Conservation (phyloP, 2,113 vertebrate species). For the Zingel zingel region DNA sequence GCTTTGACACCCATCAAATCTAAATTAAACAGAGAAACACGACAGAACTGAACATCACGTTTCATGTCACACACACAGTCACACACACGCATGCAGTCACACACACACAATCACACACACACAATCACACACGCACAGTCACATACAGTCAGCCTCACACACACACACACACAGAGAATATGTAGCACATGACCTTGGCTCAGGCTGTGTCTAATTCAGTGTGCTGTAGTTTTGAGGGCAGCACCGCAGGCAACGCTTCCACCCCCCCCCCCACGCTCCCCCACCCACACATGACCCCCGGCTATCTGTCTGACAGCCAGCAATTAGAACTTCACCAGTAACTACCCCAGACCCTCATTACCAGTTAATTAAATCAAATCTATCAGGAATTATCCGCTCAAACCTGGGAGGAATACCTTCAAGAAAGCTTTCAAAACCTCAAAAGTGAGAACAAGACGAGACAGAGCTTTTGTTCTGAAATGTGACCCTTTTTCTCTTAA, state of each 20-base stretch:
- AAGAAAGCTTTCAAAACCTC: constrained; percentile 9
- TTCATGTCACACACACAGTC: background rate
- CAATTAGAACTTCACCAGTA: constrained; percentile 84
- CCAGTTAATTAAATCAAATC: constrained; percentile 82
- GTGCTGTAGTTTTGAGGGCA: constrained; percentile 73
- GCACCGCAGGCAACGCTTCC: constrained; percentile 59
- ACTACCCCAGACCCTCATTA: constrained; percentile 84
- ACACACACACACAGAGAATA: constrained; percentile 13
- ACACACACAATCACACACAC: too few species aligned
- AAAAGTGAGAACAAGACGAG: background rate
- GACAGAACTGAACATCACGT: background rate
- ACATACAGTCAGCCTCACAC: too few species aligned
- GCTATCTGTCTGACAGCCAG: constrained; percentile 75
- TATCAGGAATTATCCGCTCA: constrained; percentile 77
- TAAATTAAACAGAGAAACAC: too few species aligned
- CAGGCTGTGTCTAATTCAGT: constrained; percentile 72
- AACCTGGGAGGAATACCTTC: constrained; percentile 54
- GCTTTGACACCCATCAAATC: background rate
- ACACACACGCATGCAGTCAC: too few species aligned
- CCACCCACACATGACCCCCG: constrained; percentile 59
- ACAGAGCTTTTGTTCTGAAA: constrained; percentile 46
- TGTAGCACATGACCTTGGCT: constrained; percentile 83
- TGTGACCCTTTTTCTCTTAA: background rate
- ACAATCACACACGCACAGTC: too few species aligned
- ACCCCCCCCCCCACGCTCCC: background rate